Evolutionary conservation across 2,113 vertebrate genomes (phyloP).

Genomic region (Globicephala melas): DNA sequence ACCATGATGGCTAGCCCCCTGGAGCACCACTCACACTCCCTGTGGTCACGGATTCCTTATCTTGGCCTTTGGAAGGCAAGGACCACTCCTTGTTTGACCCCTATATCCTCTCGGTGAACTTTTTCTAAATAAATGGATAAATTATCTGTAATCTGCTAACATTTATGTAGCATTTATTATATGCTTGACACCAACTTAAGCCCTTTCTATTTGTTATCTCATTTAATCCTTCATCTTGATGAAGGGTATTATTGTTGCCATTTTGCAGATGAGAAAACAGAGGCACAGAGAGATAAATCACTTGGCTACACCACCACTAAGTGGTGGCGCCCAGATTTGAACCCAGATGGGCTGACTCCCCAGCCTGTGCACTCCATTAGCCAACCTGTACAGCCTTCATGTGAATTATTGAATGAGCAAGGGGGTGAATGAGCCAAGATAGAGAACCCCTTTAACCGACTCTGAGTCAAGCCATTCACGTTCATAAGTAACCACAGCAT

Average conservation of each 20-base stretch:
- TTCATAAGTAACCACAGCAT: neutral
- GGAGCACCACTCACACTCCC: neutral
- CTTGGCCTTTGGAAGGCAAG: neutral
- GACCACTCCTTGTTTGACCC: neutral
- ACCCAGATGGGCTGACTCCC: neutral
- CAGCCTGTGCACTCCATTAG: neutral
- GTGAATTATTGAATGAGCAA: neutral
- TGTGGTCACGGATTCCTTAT: accelerated
- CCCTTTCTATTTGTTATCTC: neutral
- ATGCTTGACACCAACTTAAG: neutral
- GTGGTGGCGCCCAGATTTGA: neutral
- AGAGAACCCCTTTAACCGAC: neutral
- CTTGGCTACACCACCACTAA: neutral
- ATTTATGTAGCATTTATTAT: neutral
- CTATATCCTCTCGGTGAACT: neutral
- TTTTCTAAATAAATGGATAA: neutral
- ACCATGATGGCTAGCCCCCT: accelerated
- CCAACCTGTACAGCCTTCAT: neutral
- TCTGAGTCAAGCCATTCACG: neutral
- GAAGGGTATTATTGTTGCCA: neutral
- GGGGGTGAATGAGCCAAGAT: neutral
- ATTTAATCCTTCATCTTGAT: neutral
- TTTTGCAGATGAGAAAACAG: neutral
- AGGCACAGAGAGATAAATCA: neutral
- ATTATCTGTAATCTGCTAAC: neutral